A percentile compares a stretch with the other conserved stretches of the same genome.
Evolutionary conservation across 2,113 vertebrate genomes (phyloP).

Genomic region (Platichthys stellatus): DNA sequence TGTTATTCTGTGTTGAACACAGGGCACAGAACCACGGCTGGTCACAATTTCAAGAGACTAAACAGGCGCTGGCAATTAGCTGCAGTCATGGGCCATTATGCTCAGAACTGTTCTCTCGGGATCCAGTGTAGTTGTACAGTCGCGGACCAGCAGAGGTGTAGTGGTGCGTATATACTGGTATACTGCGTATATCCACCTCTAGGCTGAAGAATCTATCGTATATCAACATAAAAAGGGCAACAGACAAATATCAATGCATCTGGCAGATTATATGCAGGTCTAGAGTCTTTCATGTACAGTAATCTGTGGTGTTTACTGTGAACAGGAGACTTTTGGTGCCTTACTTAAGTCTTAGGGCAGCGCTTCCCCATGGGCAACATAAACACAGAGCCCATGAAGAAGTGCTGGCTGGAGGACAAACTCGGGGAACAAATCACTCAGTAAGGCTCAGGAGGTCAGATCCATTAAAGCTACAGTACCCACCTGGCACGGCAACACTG

Average conservation of each 20-base stretch:
- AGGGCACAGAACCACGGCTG: background rate
- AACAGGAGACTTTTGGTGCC: background rate
- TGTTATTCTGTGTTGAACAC: conserved; percentile 10
- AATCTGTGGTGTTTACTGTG: background rate
- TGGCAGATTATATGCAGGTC: background rate
- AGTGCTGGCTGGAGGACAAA: background rate
- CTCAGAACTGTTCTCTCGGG: conserved; percentile 1
- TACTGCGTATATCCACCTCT: background rate
- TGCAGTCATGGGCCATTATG: conserved; percentile 15
- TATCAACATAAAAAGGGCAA: background rate
- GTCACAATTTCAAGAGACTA: conserved; percentile 3
- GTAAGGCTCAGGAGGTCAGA: background rate
- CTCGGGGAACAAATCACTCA: conserved; percentile 3
- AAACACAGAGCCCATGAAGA: background rate
- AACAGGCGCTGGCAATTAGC: conserved; percentile 6
- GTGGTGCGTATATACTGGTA: background rate
- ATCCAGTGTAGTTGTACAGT: background rate
- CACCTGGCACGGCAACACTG: background rate
- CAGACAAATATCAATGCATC: background rate
- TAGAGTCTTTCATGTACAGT: background rate
- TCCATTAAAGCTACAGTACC: conserved; percentile 1
- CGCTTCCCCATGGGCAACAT: background rate
- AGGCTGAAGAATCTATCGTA: background rate
- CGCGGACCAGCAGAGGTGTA: background rate
- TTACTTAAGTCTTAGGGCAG: background rate